Evolutionary conservation across 2,113 vertebrate species (phyloP), one percentile per base, ranked within the genome.

Genomic region (Saguinus midas): DNA sequence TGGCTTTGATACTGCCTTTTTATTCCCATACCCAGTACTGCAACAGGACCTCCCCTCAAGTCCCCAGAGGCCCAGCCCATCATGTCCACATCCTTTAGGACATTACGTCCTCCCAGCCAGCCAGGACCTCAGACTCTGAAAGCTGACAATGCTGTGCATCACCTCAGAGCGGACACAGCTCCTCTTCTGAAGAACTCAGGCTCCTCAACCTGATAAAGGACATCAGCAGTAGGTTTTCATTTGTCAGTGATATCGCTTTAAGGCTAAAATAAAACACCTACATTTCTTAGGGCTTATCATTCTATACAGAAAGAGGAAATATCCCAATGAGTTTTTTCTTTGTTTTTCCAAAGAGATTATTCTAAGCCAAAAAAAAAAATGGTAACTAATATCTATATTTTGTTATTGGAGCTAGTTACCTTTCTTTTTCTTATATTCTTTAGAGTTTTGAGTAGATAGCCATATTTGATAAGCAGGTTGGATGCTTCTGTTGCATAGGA

Each of bases 201-300:
- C 37, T 75, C 68, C n/a, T 75, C n/a, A n/a, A 21, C 29, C 75
- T 29, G 25, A 80, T n/a, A 61, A 68, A 70, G 37, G 72, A 10
- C 37, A 29, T 99, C 99, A 98, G 91, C 98, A 98, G 98, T 98
- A 99, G 98, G 98, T 98, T 99, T 99, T 99, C 98, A 96, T 21
- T 92, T 25, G 96, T 87, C 64, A 95, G 40, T 92, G 27, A 95
- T 95, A 94, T 17, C 40, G 5, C 2, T 84, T 97, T 90, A 98
- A 96, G 73, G 16, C 93, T 82, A 92, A 97, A 95, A 95, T 87
- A 94, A 91, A 95, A 75, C 79, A 97, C 87, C 40, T 68, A 45
- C 23, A 95, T 97, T 97, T 89, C 84, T 96, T 81, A 97, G 98
- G 85, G 92, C 94, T 95, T 97, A 83, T 97, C 97, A 98, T 98